A percentile compares a stretch with the other conserved stretches of the same genome.
These are phyloP conservation scores for Aphelenchoides fujianensis DNA, from an alignment of 1,140 invertebrate species.

Conservation along the genomic window DNA sequence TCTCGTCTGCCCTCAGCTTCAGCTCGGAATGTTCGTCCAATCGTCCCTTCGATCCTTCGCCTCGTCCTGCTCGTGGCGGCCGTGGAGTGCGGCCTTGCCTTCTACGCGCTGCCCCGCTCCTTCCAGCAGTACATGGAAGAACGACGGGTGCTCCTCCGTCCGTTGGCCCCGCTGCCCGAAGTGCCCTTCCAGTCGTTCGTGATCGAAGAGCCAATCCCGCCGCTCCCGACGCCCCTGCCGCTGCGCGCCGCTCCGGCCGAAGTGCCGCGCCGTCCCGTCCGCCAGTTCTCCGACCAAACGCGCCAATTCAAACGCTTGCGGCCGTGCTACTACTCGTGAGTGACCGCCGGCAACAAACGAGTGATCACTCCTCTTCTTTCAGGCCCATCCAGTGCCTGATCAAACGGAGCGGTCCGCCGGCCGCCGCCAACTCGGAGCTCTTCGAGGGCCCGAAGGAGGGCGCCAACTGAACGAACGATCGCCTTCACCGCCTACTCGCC, in stretches of 20 bases:
- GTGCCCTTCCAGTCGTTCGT: neutral
- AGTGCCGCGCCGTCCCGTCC: constrained; percentile 7
- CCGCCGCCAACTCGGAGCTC: neutral
- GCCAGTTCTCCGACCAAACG: constrained; percentile 5
- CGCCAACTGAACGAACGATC: neutral
- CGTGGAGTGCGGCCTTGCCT: neutral
- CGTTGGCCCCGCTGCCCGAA: neutral
- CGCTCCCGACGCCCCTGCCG: neutral
- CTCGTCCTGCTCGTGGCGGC: neutral
- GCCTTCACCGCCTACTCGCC: neutral
- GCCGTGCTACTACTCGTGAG: constrained; percentile 5
- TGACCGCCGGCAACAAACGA: too few species aligned
- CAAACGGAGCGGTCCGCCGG: neutral
- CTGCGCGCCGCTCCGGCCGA: neutral
- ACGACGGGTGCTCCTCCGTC: neutral
- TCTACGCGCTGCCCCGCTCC: neutral
- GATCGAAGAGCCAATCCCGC: constrained; percentile 12
- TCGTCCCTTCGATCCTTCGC: neutral
- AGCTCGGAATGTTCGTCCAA: neutral
- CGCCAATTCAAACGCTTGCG: constrained; percentile 7
- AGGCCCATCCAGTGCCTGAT: constrained; percentile 11
- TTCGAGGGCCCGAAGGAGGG: neutral
- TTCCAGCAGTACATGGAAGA: constrained; percentile 18
- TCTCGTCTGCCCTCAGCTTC: neutral
- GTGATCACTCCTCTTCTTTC: neutral